These are phyloP conservation scores for Coregonus suidteri DNA, from an alignment of 2,797 vertebrate species.

Conservation along the genomic window DNA sequence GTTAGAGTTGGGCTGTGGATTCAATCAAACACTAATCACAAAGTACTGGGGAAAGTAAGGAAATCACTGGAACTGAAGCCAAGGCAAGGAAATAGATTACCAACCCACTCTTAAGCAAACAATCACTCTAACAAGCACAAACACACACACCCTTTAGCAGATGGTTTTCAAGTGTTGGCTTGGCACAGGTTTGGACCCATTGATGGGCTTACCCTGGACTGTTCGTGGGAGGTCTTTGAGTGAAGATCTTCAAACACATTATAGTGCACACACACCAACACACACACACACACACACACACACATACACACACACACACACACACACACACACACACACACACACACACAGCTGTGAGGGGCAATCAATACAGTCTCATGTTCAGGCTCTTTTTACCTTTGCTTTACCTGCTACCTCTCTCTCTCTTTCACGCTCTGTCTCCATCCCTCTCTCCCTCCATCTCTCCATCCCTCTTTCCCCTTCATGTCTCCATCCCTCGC, in stretches of 20 bases:
- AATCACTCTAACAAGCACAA: background rate
- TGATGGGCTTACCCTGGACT: background rate
- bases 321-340: background rate
- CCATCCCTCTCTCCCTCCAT: background rate
- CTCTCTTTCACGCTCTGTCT: background rate
- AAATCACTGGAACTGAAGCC: background rate
- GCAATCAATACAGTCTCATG: background rate
- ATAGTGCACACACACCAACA: background rate
- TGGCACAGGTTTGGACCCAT: background rate
- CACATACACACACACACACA: background rate
- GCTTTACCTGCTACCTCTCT: background rate
- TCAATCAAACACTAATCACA: background rate
- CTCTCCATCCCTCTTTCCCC: too few relatives aligned
- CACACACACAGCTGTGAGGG: background rate
- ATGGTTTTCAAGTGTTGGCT: background rate
- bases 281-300: background rate
- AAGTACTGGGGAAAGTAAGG: background rate
- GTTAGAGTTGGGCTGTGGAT: slow-evolving; percentile 1
- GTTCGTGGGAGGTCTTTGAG: background rate
- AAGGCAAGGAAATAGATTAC: background rate
- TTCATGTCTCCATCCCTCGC: slow-evolving; percentile 1
- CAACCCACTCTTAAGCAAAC: background rate
- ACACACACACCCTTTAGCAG: background rate
- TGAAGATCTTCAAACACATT: background rate
- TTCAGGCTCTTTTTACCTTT: background rate